A percentile compares a stretch with the other conserved stretches of the same genome.
Conservation (phyloP, 2,888 invertebrate species). For the Euphydryas editha region DNA sequence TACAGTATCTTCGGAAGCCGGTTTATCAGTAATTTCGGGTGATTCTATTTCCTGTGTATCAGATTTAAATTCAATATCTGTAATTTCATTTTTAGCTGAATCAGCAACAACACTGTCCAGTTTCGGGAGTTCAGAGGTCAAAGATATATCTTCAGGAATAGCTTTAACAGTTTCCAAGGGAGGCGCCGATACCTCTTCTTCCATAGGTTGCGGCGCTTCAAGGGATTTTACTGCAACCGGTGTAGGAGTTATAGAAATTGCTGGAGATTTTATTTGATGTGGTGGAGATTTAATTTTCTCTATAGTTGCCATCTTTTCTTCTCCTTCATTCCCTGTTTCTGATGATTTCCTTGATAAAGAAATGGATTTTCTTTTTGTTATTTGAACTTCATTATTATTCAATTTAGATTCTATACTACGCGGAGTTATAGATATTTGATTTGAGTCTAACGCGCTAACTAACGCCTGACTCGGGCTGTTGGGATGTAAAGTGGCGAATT, state of each 20-base stretch:
- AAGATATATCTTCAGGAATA: slow-evolving; percentile 56
- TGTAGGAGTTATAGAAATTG: slow-evolving; percentile 58
- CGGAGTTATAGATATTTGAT: slow-evolving; percentile 74
- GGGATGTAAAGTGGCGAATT: slow-evolving; percentile 71
- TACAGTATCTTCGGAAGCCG: neutral
- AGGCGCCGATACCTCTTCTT: slow-evolving; percentile 65
- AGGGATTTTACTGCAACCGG: slow-evolving; percentile 64
- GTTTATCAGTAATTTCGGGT: slow-evolving; percentile 9
- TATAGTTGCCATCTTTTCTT: slow-evolving; percentile 64
- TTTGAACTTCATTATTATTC: slow-evolving; percentile 56
- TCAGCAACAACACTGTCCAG: slow-evolving; percentile 37
- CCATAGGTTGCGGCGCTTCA: slow-evolving; percentile 56
- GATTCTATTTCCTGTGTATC: slow-evolving; percentile 30
- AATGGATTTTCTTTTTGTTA: slow-evolving; percentile 62
- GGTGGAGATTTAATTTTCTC: slow-evolving; percentile 60
- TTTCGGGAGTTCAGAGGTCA: slow-evolving; percentile 56
- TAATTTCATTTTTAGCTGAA: slow-evolving; percentile 41
- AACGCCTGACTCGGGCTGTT: slow-evolving; percentile 58
- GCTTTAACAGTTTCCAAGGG: slow-evolving; percentile 62
- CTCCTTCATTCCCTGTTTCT: slow-evolving; percentile 60
- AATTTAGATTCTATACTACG: slow-evolving; percentile 60
- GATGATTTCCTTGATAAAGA: slow-evolving; percentile 66
- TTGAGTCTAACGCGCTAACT: slow-evolving; percentile 65
- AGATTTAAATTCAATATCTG: slow-evolving; percentile 32
- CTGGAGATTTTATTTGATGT: slow-evolving; percentile 56